A percentile compares a stretch with the other conserved stretches of the same genome.
phyloP scores from a whole-genome alignment of 1,140 invertebrate species.

The Lepidurus packardi region DNA sequence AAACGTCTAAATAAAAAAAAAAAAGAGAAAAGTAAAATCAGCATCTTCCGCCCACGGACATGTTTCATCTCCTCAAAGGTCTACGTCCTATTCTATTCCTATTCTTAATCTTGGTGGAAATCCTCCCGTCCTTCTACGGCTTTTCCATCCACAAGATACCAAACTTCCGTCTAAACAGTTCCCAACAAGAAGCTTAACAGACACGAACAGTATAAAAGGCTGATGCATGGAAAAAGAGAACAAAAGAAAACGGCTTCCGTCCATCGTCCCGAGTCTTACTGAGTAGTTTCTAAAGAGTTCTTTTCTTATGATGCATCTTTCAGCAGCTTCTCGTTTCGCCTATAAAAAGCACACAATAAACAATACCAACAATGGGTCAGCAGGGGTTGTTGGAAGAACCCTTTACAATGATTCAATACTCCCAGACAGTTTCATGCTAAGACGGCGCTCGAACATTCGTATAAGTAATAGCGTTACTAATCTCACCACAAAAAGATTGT shows the following conservation, averaged over 20 bases:
- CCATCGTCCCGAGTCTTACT: not conserved
- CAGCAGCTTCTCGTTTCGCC: not conserved
- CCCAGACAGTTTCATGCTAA: not conserved
- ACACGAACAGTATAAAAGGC: not conserved
- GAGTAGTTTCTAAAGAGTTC: not conserved
- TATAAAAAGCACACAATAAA: constrained; percentile 16
- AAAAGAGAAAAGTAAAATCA: too few relatives aligned
- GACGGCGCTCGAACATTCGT: too few relatives aligned
- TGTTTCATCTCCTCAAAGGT: too few relatives aligned
- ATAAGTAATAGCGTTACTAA: too few relatives aligned
- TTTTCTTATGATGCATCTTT: not conserved
- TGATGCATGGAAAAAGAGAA: not conserved
- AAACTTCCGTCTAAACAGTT: not conserved
- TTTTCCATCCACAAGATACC: not conserved
- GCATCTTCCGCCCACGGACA: too few relatives aligned
- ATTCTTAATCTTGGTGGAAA: too few relatives aligned
- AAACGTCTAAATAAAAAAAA: too few relatives aligned
- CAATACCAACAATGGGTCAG: not conserved
- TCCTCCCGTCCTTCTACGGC: too few relatives aligned
- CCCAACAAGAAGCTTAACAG: not conserved
- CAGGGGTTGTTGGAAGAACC: not conserved
- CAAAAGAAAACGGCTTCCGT: not conserved
- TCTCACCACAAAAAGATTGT: too few relatives aligned
- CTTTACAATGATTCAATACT: not conserved
- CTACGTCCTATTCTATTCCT: too few relatives aligned